Evolutionary conservation across 2,113 vertebrate genomes (phyloP).

Genomic region (Philantomba maxwellii): DNA sequence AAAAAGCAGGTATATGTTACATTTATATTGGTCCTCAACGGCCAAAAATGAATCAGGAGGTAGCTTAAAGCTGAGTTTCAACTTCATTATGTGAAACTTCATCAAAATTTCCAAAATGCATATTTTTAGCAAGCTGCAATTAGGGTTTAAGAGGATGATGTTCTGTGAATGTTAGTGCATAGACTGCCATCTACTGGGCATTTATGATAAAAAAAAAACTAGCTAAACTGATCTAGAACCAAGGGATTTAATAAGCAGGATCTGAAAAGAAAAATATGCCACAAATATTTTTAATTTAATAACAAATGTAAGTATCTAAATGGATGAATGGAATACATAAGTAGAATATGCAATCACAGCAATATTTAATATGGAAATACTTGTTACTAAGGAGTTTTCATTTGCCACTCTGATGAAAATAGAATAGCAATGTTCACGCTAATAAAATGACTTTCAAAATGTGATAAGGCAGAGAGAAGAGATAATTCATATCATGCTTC

Average conservation of each 20-base stretch:
- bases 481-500: neutral
- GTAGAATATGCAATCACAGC: neutral
- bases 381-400: neutral
- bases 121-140: neutral
- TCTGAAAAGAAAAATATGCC: neutral
- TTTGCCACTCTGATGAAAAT: neutral
- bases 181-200: slow-evolving; percentile 80
- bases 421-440: neutral
- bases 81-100: neutral
- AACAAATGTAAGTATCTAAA: neutral
- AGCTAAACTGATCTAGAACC: neutral
- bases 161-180: slow-evolving; percentile 50
- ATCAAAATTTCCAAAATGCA: neutral
- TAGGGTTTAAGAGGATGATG: neutral
- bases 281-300: neutral
- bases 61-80: neutral
- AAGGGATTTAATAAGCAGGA: neutral
- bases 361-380: neutral
- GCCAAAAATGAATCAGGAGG: neutral
- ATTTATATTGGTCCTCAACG: neutral
- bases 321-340: neutral
- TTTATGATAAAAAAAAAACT: neutral
- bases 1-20: neutral
- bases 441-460: neutral
- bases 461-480: neutral